A percentile compares a stretch with the other conserved stretches of the same genome.
Evolutionary conservation across 2,888 invertebrate species (phyloP).

Genomic region (Trichogramma evanescens): DNA sequence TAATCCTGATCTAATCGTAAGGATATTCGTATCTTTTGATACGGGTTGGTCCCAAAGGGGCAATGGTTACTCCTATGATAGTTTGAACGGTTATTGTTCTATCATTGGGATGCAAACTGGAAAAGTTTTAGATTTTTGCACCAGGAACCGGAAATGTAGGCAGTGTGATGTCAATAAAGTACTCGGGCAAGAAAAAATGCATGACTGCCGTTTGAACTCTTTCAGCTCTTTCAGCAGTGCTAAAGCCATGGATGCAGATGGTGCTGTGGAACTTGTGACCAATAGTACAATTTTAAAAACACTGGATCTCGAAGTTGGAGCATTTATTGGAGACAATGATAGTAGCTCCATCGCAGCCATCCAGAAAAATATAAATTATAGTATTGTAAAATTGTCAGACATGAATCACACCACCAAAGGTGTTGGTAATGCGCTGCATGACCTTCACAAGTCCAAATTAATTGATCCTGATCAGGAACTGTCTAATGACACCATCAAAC

Average conservation of each 20-base stretch:
- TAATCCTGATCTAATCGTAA: not conserved
- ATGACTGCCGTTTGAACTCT: slow-evolving; percentile 12
- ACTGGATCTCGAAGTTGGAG: slow-evolving; percentile 11
- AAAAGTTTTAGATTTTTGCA: slow-evolving; percentile 14
- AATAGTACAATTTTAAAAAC: slow-evolving; percentile 13
- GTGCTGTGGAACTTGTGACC: slow-evolving; percentile 4
- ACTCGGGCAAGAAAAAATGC: not conserved
- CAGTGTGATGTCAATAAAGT: slow-evolving; percentile 2
- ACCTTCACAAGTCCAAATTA: slow-evolving; percentile 14
- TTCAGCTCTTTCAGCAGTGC: slow-evolving; percentile 16
- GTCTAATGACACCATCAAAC: slow-evolving; percentile 15
- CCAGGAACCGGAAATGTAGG: slow-evolving; percentile 10
- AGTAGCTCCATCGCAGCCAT: slow-evolving; percentile 10
- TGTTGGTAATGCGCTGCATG: slow-evolving; percentile 16
- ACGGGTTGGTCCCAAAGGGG: slow-evolving; percentile 3
- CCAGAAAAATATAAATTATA: slow-evolving; percentile 6
- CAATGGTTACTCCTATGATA: slow-evolving; percentile 2
- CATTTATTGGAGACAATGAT: slow-evolving; percentile 18
- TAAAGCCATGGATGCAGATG: slow-evolving; percentile 15
- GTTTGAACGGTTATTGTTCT: not conserved
- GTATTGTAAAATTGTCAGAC: slow-evolving; percentile 19
- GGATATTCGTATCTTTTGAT: slow-evolving; percentile 4
- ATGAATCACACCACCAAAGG: slow-evolving; percentile 19
- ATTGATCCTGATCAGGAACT: slow-evolving; percentile 20
- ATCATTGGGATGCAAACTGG: slow-evolving; percentile 10